Base-by-base conservation (phyloP, 2,113 vertebrate genomes). In the Fregetta grallaria region DNA sequence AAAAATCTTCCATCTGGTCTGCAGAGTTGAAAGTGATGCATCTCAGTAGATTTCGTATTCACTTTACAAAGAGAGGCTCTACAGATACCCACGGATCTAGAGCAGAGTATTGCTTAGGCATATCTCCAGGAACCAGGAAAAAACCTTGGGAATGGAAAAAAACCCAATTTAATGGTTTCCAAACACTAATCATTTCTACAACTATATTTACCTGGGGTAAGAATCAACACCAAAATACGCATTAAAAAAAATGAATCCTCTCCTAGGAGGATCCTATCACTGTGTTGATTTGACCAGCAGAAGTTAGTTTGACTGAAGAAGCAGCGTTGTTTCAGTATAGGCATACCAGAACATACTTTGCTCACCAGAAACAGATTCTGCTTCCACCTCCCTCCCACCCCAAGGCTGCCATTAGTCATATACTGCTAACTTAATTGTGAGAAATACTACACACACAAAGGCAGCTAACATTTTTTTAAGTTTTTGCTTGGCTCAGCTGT, bases 211-310 rank as follows among this genome's bases (percentile, higher is more conserved):
- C 19, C 12, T 23, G 6, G 38, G 49, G 3, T 45, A 67, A 68
- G 13, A 61, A 36, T 38, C 10, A 38, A 38, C 16, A 2, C 5
- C 20, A 32, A 79, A 79, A 55, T 3, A 22, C 0, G 1, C 10
- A 22, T 15, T 61, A 26, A 73, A 38, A 62, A 38, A 76, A 42
- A 44, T 8, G 0, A 62, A 18, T 42, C 9, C 7, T 50, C 23
- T 66, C 44, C 29, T 27, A 58, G 19, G 23, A 75, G 15, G 15
- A 65, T 52, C 34, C 9, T 20, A 2, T 29, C 21, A 3, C n/a
- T 38, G 0, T 2, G 7, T 9, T 30, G 15, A 44, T 36, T 30
- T 1, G 0, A 40, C 9, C 38, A 53, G 55, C 38, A 83, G 13
- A 70, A 61, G 19, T 18, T 36, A 23, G 40, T 45, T 65, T 26